These are phyloP conservation scores for Cotesia typhae DNA, from an alignment of 1,140 invertebrate species.

Conservation along the genomic window DNA sequence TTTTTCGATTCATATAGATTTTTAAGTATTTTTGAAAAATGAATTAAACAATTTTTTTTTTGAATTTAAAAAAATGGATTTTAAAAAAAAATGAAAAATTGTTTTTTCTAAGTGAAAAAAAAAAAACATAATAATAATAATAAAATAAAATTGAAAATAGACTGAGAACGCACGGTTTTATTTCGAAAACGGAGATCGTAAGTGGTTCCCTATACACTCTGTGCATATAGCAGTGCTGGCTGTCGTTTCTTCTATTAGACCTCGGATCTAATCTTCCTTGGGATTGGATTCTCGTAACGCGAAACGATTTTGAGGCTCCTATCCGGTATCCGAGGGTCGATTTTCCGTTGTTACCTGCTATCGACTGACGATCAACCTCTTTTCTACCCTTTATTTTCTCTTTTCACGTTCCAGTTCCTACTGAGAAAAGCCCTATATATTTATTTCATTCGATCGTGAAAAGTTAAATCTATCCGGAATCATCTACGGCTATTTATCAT, in stretches of 20 bases:
- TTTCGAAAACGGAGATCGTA: conserved; percentile 28
- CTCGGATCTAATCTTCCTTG: conserved; percentile 36
- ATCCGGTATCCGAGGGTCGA: conserved; percentile 28
- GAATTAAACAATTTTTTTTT: no score
- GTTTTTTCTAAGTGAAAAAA: background rate
- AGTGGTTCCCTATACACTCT: conserved; percentile 3
- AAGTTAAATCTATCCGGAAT: no score
- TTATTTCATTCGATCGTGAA: no score
- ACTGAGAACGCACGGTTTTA: conserved; percentile 16
- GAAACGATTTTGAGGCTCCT: conserved; percentile 35
- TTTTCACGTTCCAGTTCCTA: conserved; percentile 12
- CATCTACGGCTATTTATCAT: no score
- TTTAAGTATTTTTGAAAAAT: no score
- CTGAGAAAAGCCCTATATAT: no score
- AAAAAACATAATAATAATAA: conserved; percentile 15
- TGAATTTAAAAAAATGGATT: no score
- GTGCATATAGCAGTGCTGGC: background rate
- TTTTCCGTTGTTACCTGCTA: conserved; percentile 34
- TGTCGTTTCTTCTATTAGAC: conserved; percentile 37
- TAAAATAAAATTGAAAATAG: conserved; percentile 13
- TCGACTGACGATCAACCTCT: conserved; percentile 30
- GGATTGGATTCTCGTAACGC: conserved; percentile 38
- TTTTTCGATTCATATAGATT: no score
- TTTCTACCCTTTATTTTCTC: conserved; percentile 6
- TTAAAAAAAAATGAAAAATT: background rate